Conservation (phyloP, 2,797 vertebrate species). For the Hapalemur alaotrensis region DNA sequence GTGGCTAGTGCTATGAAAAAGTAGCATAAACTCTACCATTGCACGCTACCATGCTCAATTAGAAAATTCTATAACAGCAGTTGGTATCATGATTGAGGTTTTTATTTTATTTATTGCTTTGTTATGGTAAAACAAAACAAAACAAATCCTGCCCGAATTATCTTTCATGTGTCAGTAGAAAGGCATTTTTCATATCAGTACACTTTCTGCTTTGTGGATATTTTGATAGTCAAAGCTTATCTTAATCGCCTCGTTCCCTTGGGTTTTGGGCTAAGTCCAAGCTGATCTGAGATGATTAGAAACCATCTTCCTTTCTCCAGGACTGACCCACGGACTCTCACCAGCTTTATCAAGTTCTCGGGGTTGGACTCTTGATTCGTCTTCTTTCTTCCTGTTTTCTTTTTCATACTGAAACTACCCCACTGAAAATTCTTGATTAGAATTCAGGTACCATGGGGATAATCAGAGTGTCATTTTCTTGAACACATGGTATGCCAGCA, state of each 20-base stretch:
- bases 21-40: background rate
- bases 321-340: background rate
- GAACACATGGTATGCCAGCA: conserved; percentile 3
- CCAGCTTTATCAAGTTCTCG: background rate
- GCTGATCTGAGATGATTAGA: background rate
- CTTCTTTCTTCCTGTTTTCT: background rate
- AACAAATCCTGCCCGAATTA: conserved; percentile 17
- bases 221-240: background rate
- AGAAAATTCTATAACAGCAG: background rate
- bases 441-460: conserved; percentile 12
- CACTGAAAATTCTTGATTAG: background rate
- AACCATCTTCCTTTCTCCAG: background rate
- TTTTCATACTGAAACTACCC: background rate
- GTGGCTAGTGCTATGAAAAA: background rate
- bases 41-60: background rate
- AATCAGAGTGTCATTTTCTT: background rate
- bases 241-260: background rate
- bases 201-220: background rate
- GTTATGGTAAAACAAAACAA: conserved; percentile 20
- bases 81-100: background rate
- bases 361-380: background rate
- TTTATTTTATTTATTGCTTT: conserved; percentile 26
- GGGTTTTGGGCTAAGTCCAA: background rate
- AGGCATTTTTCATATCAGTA: background rate
- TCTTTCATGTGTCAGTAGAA: background rate